These are phyloP conservation scores for Coreoperca whiteheadi DNA, from an alignment of 2,113 vertebrate genomes.

Conservation along the genomic window DNA sequence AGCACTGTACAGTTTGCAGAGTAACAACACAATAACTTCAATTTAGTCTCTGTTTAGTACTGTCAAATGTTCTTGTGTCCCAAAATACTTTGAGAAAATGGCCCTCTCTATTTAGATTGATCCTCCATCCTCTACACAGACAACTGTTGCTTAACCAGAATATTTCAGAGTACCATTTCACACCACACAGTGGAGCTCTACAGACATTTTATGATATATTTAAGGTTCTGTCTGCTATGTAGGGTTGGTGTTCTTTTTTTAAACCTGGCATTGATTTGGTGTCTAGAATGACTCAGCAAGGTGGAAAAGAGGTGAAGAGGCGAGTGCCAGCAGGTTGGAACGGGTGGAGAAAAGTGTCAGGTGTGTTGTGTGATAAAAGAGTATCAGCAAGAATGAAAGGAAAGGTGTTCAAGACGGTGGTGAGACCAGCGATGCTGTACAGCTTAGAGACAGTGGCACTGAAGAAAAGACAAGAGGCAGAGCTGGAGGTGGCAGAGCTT, in stretches of 20 bases:
- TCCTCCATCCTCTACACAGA: background rate
- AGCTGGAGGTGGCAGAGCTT: no score
- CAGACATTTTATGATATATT: slow-evolving; percentile 18
- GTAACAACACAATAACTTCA: background rate
- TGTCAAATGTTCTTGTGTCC: background rate
- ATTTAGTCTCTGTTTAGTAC: background rate
- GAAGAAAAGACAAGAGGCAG: no score
- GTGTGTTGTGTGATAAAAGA: no score
- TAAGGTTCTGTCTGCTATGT: background rate
- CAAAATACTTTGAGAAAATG: background rate
- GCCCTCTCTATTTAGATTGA: background rate
- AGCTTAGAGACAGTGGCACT: no score
- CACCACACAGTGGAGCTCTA: slow-evolving; percentile 61
- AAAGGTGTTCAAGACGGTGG: no score
- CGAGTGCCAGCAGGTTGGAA: no score
- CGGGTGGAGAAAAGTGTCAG: no score
- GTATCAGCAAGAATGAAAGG: no score
- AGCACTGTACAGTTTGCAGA: background rate
- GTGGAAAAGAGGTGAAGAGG: no score
- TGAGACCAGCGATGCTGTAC: no score
- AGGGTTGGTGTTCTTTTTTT: background rate
- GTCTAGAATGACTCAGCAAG: slow-evolving; percentile 1
- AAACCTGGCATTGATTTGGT: background rate
- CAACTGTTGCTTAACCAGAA: background rate
- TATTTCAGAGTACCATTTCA: slow-evolving; percentile 26